Base-by-base conservation (phyloP, 1,140 invertebrate species). In the Diachasmimorpha longicaudata region DNA sequence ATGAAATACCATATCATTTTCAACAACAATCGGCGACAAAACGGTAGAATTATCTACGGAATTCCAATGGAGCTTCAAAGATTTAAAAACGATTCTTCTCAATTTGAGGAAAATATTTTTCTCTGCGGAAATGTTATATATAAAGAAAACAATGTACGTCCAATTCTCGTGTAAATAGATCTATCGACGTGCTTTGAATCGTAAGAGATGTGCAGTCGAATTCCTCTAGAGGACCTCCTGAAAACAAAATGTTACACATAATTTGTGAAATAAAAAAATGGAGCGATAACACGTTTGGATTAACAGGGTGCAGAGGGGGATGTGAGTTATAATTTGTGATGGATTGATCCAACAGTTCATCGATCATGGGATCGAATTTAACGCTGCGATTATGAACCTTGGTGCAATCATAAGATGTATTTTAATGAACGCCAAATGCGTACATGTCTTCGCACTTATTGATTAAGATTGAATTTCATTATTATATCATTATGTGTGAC, bases 401-500 rank as follows among this genome's bases (percentile, higher is more conserved):
- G n/a, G 48, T 55, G 58, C 58, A 63, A 25, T 63, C 58, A 23
- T 63, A 11, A 63, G 19, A 63, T 63, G 44, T 46, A 72, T 37
- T 72, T 37, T 36, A 72, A 72, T 39, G 31, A 58, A 23, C n/a
- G 21, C 48, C 46, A 55, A 55, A 72, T 72, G 37, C 39, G 37
- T n/a, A 71, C 44, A 25, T 66, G 68, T 70, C 66, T 66, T 46
- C 39, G 58, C 39, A 74, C 42, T 55, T 75, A 75, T 70, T 70
- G 31, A 52, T 55, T 75, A 52, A 48, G 48, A 37, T 70, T 55
- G n/a, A 55, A 70, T 63, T 63, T 70, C 37, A 80, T 82, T 83
- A 82, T 80, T 83, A 81, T 81, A 84, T 83, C 75, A 86, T 84
- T 83, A 83, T 82, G 83, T 86, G 85, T 87, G 86, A 85, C 81